These are phyloP conservation scores for Odontocolon sp. DNA, from an alignment of 2,888 invertebrate genomes.

Conservation along the genomic window DNA sequence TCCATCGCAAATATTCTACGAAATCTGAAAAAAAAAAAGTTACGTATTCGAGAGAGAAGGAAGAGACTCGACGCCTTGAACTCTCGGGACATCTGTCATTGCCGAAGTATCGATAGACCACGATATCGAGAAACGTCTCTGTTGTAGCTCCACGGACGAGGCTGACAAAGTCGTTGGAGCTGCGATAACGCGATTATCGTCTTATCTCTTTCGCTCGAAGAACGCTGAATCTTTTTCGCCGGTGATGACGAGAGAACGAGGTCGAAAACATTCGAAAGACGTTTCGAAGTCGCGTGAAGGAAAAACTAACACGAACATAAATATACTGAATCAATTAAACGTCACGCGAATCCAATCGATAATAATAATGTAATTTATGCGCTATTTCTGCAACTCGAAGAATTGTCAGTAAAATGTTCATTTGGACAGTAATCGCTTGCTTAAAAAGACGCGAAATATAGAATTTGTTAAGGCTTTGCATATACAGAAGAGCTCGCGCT, in stretches of 20 bases:
- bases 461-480: too few species aligned
- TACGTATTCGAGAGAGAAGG: background rate
- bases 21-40: background rate
- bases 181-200: slow-evolving; percentile 31
- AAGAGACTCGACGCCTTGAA: slow-evolving; percentile 27
- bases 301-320: slow-evolving; percentile 16
- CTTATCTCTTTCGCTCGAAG: slow-evolving; percentile 39
- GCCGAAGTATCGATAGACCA: background rate
- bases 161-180: slow-evolving; percentile 18
- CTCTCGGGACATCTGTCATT: slow-evolving; percentile 30
- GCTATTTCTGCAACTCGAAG: background rate
- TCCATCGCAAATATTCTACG: background rate
- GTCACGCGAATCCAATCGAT: background rate
- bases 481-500: too few species aligned
- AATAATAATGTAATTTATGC: background rate
- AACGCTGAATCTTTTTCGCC: slow-evolving; percentile 37
- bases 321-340: background rate
- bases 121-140: background rate
- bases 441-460: too few species aligned
- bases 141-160: background rate
- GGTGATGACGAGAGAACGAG: slow-evolving; percentile 19
- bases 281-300: slow-evolving; percentile 15
- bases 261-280: slow-evolving; percentile 38
- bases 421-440: too few species aligned
- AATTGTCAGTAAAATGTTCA: too few species aligned